Base-by-base conservation (phyloP, 1,140 invertebrate species). In the Phocides pigmalion region DNA sequence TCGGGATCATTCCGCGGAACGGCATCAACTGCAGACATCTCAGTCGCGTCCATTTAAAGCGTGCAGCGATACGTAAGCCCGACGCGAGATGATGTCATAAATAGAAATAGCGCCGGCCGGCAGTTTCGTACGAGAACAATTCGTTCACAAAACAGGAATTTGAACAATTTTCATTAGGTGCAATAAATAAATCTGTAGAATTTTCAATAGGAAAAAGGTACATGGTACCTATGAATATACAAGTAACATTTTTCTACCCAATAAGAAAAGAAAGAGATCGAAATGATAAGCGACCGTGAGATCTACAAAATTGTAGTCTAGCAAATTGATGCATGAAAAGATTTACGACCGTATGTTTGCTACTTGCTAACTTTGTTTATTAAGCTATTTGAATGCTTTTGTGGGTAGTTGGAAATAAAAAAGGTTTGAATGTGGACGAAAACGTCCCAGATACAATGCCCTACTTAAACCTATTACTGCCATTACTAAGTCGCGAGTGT, bases 51-150 rank as follows among this genome's bases (percentile, higher is more conserved):
- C 89, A 90, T 90, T 91, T 91, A 90, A 91, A 91, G 89, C 86
- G 84, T 88, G 85, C 87, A 86, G 78, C 89, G 89, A 82, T 89
- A 91, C 89, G 89, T 87, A 89, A 89, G 85, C 82, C 86, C 82
- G 83, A 83, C 79, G 81, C 81, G 76, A 74, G 82, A 89, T 91
- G 89, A 91, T 90, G 89, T 91, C 89, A 91, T 89, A 89, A 87
- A 90, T 90, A 90, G 89, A 91, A 91, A 91, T 91, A 91, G 87
- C 85, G 74, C 71, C 82, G 74, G 76, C 71, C 82, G 74, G 73
- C 76, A 67, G 76, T 70, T 74, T 76, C 70, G 75, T 72, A 73
- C 69, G 62, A 65, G 70, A 77, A 72, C 72, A 74, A 74, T 76
- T 78, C 77, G 74, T 77, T 74, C 62, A 62, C 74, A 81, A 81